These are phyloP conservation scores for Pteronotus mesoamericanus DNA, from an alignment of 2,797 vertebrate species.

Conservation along the genomic window DNA sequence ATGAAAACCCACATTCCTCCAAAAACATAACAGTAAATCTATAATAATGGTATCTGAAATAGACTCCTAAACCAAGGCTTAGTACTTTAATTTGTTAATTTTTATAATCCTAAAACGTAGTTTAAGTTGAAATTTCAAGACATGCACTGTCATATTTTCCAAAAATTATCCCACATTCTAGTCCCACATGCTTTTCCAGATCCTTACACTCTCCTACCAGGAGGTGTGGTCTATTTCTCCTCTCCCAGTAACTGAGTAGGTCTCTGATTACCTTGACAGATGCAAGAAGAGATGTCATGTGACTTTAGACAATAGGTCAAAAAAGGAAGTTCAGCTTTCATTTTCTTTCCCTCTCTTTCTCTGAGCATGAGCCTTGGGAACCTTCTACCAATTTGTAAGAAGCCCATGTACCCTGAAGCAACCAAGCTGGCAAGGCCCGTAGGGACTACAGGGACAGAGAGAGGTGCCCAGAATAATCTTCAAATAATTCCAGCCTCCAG, in stretches of 20 bases:
- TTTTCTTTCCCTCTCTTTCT: background rate
- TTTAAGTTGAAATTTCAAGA: slow-evolving; percentile 14
- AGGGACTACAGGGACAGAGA: background rate
- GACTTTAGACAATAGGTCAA: background rate
- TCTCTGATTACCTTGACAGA: background rate
- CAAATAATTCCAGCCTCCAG: background rate
- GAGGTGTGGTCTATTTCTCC: background rate
- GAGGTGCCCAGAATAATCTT: background rate
- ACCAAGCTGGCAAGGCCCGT: background rate
- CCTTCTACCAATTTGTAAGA: background rate
- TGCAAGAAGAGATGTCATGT: background rate
- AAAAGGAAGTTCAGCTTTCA: background rate
- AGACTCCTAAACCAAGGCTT: background rate
- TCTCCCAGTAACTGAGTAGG: background rate
- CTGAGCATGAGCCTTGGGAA: background rate
- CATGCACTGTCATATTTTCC: background rate
- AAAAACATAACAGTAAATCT: background rate
- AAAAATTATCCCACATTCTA: background rate
- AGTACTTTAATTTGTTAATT: background rate
- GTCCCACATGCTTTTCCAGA: background rate
- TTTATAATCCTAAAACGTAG: background rate
- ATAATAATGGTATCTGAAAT: background rate
- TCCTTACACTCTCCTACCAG: background rate
- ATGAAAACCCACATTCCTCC: background rate
- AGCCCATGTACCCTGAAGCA: background rate